Evolutionary conservation across 2,888 invertebrate genomes (phyloP).

Genomic region (Apodemia mormo): DNA sequence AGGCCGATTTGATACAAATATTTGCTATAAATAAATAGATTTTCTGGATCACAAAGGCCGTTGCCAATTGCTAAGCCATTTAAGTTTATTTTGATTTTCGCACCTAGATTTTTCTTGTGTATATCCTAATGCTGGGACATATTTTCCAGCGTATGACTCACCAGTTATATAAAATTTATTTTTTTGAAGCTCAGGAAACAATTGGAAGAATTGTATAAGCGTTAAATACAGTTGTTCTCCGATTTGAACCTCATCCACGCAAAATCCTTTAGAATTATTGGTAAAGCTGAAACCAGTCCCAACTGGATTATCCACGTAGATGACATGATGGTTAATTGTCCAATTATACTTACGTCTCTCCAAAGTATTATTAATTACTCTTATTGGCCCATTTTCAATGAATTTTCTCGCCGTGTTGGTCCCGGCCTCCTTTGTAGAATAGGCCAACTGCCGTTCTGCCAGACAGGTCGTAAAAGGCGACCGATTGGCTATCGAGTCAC

Average conservation of each 20-base stretch:
- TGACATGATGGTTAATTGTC: neutral
- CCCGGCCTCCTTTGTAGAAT: too few species aligned
- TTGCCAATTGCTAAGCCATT: neutral
- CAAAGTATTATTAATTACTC: too few species aligned
- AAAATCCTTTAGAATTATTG: neutral
- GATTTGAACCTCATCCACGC: neutral
- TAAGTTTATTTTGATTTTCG: slow-evolving; percentile 1
- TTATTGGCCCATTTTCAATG: too few species aligned
- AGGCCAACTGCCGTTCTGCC: too few species aligned
- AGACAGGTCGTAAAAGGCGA: too few species aligned
- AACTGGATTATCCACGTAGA: neutral
- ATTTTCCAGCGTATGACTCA: neutral
- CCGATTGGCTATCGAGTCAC: too few species aligned
- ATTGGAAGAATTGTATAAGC: too few species aligned
- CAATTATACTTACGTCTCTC: neutral
- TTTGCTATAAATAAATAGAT: neutral
- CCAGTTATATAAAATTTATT: neutral
- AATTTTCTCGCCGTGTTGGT: too few species aligned
- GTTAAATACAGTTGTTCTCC: neutral
- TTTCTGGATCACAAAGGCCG: neutral
- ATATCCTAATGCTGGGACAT: neutral
- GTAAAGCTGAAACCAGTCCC: neutral
- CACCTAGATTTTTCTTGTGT: neutral
- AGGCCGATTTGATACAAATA: neutral
- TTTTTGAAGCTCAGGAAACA: neutral